Percentiles rank a stretch among this genome's conserved stretches.
Evolutionary conservation across 1,140 invertebrate species (phyloP).

Genomic region (Diploscapter pachys): DNA sequence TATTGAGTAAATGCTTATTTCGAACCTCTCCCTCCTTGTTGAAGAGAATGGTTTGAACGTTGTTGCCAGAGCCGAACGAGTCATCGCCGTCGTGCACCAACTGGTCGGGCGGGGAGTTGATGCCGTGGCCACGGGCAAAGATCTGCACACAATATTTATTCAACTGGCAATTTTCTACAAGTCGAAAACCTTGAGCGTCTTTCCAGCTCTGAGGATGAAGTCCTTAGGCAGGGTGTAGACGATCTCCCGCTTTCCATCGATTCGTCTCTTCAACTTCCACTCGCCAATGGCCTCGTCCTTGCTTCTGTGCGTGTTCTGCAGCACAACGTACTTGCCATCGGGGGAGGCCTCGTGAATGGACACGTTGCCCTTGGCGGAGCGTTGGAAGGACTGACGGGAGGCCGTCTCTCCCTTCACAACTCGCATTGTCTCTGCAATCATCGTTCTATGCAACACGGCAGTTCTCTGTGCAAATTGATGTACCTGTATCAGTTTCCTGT

Average conservation of each 20-base stretch:
- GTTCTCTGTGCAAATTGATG: background rate
- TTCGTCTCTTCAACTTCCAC: constrained; percentile 57
- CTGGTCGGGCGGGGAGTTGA: constrained; percentile 53
- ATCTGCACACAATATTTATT: constrained; percentile 38
- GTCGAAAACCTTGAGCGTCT: constrained; percentile 47
- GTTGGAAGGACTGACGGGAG: constrained; percentile 63
- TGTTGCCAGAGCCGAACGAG: constrained; percentile 53
- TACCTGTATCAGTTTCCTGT: constrained; percentile 51
- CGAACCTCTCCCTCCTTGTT: constrained; percentile 54
- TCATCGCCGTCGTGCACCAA: constrained; percentile 58
- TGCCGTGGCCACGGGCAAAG: constrained; percentile 55
- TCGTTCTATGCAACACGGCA: background rate
- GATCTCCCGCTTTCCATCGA: constrained; percentile 57
- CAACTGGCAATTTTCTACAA: constrained; percentile 11
- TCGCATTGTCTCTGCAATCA: constrained; percentile 55
- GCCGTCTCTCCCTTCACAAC: constrained; percentile 63
- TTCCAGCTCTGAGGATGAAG: constrained; percentile 51
- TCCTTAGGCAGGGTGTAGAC: constrained; percentile 55
- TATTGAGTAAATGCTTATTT: background rate
- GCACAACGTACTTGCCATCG: constrained; percentile 54
- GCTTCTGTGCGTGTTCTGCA: constrained; percentile 56
- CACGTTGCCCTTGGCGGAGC: constrained; percentile 62
- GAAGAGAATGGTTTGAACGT: constrained; percentile 58
- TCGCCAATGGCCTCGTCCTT: constrained; percentile 56
- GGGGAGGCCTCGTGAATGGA: constrained; percentile 59